Evolutionary conservation across 2,888 invertebrate species (phyloP).

Genomic region (Callinectes sapidus): DNA sequence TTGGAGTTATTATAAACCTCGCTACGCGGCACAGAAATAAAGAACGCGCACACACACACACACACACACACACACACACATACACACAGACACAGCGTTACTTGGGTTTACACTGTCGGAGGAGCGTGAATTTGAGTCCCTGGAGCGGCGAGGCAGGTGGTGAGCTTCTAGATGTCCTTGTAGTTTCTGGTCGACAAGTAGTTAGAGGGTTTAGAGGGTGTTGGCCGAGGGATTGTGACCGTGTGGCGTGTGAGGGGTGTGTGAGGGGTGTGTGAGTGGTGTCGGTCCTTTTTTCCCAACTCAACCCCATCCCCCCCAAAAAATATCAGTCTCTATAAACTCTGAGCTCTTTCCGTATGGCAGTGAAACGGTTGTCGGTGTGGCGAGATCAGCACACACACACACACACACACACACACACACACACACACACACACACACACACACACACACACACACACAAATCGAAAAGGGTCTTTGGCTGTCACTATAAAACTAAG

Average conservation of each 20-base stretch:
- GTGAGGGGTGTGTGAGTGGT: neutral
- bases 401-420: constrained; percentile 9
- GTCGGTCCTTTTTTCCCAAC: neutral
- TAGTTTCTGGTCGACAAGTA: no score
- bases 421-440: constrained; percentile 15
- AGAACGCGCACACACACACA: neutral
- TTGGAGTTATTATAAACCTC: neutral
- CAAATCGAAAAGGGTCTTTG: neutral
- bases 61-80: constrained; percentile 25
- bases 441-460: constrained; percentile 28
- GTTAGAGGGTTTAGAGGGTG: no score
- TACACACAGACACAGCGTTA: neutral
- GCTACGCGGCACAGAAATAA: neutral
- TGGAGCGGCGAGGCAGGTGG: neutral
- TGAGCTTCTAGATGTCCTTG: no score
- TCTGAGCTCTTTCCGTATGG: neutral
- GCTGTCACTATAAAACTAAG: neutral
- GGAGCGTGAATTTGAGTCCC: no score
- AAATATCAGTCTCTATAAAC: neutral
- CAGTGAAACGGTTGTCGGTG: neutral
- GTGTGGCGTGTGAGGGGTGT: neutral
- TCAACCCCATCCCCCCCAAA: no score
- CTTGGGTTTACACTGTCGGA: no score
- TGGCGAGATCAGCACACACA: neutral
- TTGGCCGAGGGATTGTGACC: no score